Evolutionary conservation across 2,888 invertebrate genomes (phyloP).

Genomic region (Danaus chrysippus): DNA sequence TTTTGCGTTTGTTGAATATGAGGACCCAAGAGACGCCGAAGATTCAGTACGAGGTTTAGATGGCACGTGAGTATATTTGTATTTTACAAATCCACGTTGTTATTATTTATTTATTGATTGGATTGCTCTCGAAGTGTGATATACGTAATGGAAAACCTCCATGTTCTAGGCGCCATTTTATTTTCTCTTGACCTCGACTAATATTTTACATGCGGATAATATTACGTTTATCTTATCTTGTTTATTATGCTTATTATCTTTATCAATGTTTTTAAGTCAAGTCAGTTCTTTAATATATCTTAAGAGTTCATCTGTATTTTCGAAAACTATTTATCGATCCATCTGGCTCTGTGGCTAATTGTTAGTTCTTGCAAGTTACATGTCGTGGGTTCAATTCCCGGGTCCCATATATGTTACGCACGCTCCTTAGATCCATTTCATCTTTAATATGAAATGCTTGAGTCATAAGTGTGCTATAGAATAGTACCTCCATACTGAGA

Average conservation of each 20-base stretch:
- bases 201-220: not conserved
- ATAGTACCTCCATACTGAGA: conserved; percentile 67
- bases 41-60: conserved; percentile 91
- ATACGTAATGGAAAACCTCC: conserved; percentile 12
- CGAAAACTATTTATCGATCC: not conserved
- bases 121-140: not conserved
- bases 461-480: conserved; percentile 77
- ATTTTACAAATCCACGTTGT: not conserved
- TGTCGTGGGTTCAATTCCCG: not conserved
- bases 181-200: not conserved
- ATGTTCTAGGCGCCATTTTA: conserved; percentile 14
- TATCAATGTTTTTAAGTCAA: not conserved
- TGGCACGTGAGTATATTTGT: conserved; percentile 76
- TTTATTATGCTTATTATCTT: not conserved
- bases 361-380: not conserved
- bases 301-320: not conserved
- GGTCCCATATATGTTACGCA: conserved; percentile 39
- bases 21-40: conserved; percentile 93
- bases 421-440: conserved; percentile 78
- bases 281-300: too few species aligned
- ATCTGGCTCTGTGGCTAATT: not conserved
- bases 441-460: conserved; percentile 71
- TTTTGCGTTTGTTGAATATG: conserved; percentile 94
- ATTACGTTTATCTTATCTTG: not conserved
- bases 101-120: not conserved